Evolutionary conservation across 37 sponge, comb jelly and placozoan genomes (phyloP), one percentile per base, ranked within the genome.

Genomic region (Mnemiopsis leidyi): DNA sequence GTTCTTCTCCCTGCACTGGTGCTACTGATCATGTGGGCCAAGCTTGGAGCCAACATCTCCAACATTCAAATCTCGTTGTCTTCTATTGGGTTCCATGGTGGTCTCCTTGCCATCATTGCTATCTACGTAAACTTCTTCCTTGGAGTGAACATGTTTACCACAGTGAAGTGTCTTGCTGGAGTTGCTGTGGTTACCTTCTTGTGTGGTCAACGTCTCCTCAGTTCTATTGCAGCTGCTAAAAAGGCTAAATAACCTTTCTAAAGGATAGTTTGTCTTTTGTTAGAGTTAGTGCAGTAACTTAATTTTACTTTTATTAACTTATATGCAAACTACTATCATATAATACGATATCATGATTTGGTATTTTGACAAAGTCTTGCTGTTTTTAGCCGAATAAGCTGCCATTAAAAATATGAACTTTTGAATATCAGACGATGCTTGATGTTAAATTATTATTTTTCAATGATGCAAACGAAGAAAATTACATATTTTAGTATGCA

Each of bases 201-300:
- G 24, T 69, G 95, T 71, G 97, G 97, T 0, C 94, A 96, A 32
- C 92, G 93, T 69, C 94, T 97, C 93, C 95, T 97, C 32, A 94
- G 94, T 29, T 85, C 69, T n/a, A 96, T 96, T 83, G 96, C 96
- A 34, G 94, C 92, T 38, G 36, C 32, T 83, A 96, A 69, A 69
- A 94, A 96, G 94, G 82, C 23, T 18, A 79, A 79, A 35, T 36
- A 79, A 79, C 29, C 28, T 29, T 35, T 18, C 13, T 5, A 48
- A 13, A 48, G 13, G 61, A 48, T 48, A 48, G 61, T 5, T 18
- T 5, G 9, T 18, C 61, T 48, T 48, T 13, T 13, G 13, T 67
- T 67, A 21, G 20, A 71, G 3, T 71, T 71, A 28, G 20, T 29
- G 20, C n/a, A 23, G 5, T 71, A 71, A 71, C 2, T 23, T 71